Percentiles rank a stretch among this genome's conserved stretches.
phyloP scores from a whole-genome alignment of 2,888 invertebrate species.

The Trichacis sp. region DNA sequence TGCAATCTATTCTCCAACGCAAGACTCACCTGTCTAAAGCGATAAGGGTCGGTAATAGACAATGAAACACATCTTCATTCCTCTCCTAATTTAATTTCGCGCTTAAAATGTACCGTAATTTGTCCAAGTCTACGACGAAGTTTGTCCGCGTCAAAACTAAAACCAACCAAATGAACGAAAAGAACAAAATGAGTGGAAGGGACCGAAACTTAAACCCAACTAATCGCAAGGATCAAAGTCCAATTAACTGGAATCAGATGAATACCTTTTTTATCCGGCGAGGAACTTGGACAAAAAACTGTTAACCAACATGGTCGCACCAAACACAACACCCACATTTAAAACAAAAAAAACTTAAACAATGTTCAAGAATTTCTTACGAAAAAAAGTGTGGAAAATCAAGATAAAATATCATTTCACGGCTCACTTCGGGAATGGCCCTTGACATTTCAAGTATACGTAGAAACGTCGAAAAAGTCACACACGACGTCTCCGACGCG shows the following conservation, averaged over 20 bases:
- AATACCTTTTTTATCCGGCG: constrained; percentile 12
- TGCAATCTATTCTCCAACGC: constrained; percentile 31
- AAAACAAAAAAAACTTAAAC: background rate
- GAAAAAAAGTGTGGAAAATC: no score
- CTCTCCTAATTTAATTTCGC: constrained; percentile 37
- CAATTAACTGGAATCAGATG: background rate
- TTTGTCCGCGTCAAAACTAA: constrained; percentile 26
- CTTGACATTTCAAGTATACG: no score
- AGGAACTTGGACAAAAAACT: background rate
- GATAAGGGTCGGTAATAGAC: constrained; percentile 41
- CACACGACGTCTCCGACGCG: constrained; percentile 10
- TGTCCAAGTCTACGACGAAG: constrained; percentile 25
- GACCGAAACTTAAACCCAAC: background rate
- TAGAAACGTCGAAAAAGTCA: constrained; percentile 3
- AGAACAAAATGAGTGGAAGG: no score
- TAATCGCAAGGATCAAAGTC: background rate
- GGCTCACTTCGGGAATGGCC: no score
- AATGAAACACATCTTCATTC: constrained; percentile 39
- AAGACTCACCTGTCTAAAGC: constrained; percentile 36
- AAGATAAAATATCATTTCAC: no score
- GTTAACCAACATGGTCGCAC: constrained; percentile 2
- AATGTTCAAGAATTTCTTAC: no score
- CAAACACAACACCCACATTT: background rate
- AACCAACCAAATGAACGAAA: background rate
- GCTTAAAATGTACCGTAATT: constrained; percentile 22